A percentile compares a stretch with the other conserved stretches of the same genome.
Evolutionary conservation across 2,888 invertebrate species (phyloP).

Genomic region (Synanthedon formicaeformis): DNA sequence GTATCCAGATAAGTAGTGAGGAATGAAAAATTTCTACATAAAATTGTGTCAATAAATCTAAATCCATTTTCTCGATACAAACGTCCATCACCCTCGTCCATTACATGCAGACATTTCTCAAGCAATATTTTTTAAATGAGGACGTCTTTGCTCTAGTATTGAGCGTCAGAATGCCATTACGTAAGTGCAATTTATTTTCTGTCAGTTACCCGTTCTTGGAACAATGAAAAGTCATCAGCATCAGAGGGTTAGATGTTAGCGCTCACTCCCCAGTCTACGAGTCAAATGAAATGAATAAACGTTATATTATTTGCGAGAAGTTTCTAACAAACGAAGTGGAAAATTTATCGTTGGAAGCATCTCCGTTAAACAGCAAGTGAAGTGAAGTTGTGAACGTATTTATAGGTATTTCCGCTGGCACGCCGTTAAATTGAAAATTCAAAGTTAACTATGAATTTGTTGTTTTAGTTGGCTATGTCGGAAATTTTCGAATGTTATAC

Average conservation of each 20-base stretch:
- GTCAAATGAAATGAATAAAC: slow-evolving; percentile 19
- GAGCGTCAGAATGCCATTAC: slow-evolving; percentile 9
- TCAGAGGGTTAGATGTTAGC: slow-evolving; percentile 11
- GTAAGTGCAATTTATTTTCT: slow-evolving; percentile 17
- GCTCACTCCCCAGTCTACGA: not conserved
- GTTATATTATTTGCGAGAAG: slow-evolving; percentile 16
- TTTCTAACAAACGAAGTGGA: slow-evolving; percentile 19
- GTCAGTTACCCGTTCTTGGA: slow-evolving; percentile 16
- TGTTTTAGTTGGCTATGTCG: too few relatives aligned
- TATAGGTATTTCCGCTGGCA: not conserved
- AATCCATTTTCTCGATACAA: not conserved
- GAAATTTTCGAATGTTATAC: too few relatives aligned
- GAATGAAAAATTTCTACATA: not conserved
- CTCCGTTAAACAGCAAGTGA: not conserved
- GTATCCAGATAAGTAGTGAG: not conserved
- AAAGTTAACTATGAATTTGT: too few relatives aligned
- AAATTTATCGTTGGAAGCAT: slow-evolving; percentile 13
- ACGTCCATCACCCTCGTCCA: not conserved
- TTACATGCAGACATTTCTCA: not conserved
- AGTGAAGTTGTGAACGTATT: not conserved
- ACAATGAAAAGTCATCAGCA: slow-evolving; percentile 14
- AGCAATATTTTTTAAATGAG: not conserved
- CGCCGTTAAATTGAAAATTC: not conserved
- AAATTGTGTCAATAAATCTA: not conserved
- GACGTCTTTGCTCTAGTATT: not conserved